Base-by-base conservation (phyloP, 2,113 vertebrate species). In the Eleginops maclovinus region DNA sequence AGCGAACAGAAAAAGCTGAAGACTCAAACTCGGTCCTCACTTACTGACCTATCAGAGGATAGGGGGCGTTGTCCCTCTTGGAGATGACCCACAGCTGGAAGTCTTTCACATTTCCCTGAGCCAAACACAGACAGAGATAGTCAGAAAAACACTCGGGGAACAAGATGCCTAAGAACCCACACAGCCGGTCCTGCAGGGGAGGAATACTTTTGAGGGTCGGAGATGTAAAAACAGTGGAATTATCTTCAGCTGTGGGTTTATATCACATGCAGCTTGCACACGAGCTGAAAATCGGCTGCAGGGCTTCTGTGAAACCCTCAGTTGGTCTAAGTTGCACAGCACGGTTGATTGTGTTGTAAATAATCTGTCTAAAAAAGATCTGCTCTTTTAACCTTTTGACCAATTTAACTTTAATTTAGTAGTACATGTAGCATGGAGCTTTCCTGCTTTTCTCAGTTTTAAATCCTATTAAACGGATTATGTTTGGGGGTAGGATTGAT, bases 81-180 rank as follows among this genome's bases (percentile, higher is more conserved):
- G 98, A 98, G 94, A 96, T 95, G 87, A 98, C 97, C 98, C 98
- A 99, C 47, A 99, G 89, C 77, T 97, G 96, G 90, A 96, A 98
- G 88, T 98, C 97, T 88, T 95, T 96, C 75, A 96, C 95, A 68
- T 94, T 95, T 49, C 96, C 97, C 98, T 99, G 94, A n/a, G 43
- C 2, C 8, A 66, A 64, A 84, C 43, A 77, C 14, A 69, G 43
- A 64, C 3, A 53, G 1, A 36, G 13, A 36, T 0, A 21, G 12
- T 58, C 2, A 53, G n/a, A 16, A 19, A 63, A 36, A 19, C 13
- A 7, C 40, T 50, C 55, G 28, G 28, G 43, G 47, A 71, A 43
- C 50, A 31, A 8, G 24, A 21, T n/a, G 62, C 44, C 28, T 10
- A 2, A 46, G 2, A 13, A 13, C 43, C n/a, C 54, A 50, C 46